phyloP scores from a whole-genome alignment of 1,140 invertebrate genomes.

The Adoxophyes honmai region DNA sequence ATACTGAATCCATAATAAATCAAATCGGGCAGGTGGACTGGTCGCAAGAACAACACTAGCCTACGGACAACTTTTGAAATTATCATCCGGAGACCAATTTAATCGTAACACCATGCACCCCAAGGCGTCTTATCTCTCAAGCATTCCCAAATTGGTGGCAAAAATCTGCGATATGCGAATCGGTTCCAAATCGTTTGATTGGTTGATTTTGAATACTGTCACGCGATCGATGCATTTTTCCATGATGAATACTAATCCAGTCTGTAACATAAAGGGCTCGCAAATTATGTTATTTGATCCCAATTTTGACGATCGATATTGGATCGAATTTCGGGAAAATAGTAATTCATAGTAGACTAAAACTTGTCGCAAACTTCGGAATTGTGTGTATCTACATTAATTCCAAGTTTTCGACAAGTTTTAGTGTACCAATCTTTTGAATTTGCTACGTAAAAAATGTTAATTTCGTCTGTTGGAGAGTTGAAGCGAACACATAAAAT shows the following conservation, averaged over 20 bases:
- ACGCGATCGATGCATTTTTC: slow-evolving; percentile 32
- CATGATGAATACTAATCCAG: too few relatives aligned
- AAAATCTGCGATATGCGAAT: slow-evolving; percentile 27
- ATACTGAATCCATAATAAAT: slow-evolving; percentile 77
- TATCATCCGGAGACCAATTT: slow-evolving; percentile 54
- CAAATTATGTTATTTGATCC: too few relatives aligned
- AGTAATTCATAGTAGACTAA: too few relatives aligned
- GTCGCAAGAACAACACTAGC: slow-evolving; percentile 59
- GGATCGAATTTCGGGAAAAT: too few relatives aligned
- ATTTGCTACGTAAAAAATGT: too few relatives aligned
- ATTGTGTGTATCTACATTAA: too few relatives aligned
- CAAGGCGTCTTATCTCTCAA: slow-evolving; percentile 15
- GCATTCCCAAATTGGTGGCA: slow-evolving; percentile 23
- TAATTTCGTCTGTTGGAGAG: too few relatives aligned
- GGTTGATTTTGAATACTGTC: slow-evolving; percentile 17
- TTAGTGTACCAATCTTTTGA: slow-evolving; percentile 32
- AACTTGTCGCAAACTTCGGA: too few relatives aligned
- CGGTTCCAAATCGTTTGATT: slow-evolving; percentile 4
- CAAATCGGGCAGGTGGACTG: slow-evolving; percentile 70
- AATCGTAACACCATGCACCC: slow-evolving; percentile 19
- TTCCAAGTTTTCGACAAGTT: slow-evolving; percentile 26
- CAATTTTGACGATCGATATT: too few relatives aligned
- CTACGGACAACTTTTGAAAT: slow-evolving; percentile 70
- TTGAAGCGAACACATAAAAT: slow-evolving; percentile 22
- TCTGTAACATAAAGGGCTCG: too few relatives aligned